Base-by-base conservation (phyloP, 2,113 vertebrate genomes). In the Esox niger region DNA sequence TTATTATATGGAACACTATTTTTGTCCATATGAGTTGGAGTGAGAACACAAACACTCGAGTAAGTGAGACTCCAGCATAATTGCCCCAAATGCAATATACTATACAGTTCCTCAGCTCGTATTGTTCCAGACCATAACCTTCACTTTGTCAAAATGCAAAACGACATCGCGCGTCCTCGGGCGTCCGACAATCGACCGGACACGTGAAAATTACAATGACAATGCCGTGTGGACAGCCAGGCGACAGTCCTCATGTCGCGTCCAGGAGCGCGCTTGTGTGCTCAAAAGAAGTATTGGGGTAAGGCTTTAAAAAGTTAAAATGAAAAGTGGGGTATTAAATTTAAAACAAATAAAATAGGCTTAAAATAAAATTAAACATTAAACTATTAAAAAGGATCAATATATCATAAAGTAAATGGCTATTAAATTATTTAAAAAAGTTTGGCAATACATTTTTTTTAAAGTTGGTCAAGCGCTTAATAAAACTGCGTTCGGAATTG, bases 201-300 rank as follows among this genome's bases (percentile, higher is more conserved):
- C 70, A 74, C 75, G 75, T 77, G 67, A 29, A 27, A 77, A 77
- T 75, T 86, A 82, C 26, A 88, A 86, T 86, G 84, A 87, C 82
- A 86, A 88, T 80, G 84, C 77, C 80, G 78, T 73, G 78, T 59
- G 71, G 70, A 68, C 81, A 46, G 31, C 32, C 73, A 64, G 87
- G 77, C 84, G 84, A 79, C 88, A 80, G 61, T 59, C 55, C 71
- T 77, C 66, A 74, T 73, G 71, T 72, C 62, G 73, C 68, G 52
- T 76, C 69, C 59, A 67, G 70, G 32, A 27, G 35, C 47, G 59
- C 55, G 43, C 55, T 46, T 77, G 21, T 26, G 38, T 21, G 66
- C 32, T 32, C 70, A 33, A 64, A 59, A 33, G 21, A 69, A 58
- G 58, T 33, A 30, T 25, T 4, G 13, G 21, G 59, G n/a, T 55